phyloP scores from a whole-genome alignment of 2,113 vertebrate genomes.

The Scomber scombrus region DNA sequence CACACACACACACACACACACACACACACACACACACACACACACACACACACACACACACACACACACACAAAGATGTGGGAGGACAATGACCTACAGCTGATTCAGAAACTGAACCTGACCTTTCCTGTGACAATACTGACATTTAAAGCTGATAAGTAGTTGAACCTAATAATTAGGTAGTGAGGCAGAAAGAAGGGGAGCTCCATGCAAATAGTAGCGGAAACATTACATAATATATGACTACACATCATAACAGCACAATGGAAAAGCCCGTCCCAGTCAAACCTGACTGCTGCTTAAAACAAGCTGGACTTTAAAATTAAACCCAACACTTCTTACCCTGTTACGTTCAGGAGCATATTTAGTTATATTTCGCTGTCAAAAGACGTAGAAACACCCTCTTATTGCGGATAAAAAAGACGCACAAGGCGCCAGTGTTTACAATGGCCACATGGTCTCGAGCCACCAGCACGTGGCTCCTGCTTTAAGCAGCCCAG shows the following conservation, averaged over 20 bases:
- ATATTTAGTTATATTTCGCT: fast-evolving
- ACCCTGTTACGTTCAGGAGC: neutral
- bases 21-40: too few relatives aligned
- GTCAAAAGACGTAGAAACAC: neutral
- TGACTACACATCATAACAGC: neutral
- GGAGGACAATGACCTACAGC: slow-evolving; percentile 18
- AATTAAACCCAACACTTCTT: neutral
- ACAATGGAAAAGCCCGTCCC: slow-evolving; percentile 35
- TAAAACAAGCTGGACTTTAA: neutral
- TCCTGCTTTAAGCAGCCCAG: slow-evolving; percentile 33
- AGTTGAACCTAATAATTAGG: slow-evolving; percentile 12
- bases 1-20: too few relatives aligned
- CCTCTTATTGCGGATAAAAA: neutral
- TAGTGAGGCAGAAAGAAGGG: neutral
- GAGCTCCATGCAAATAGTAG: slow-evolving; percentile 42
- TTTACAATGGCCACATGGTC: slow-evolving; percentile 78
- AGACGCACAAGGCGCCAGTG: slow-evolving; percentile 50
- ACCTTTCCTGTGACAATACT: slow-evolving; percentile 48
- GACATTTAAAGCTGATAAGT: slow-evolving; percentile 50
- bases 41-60: too few relatives aligned
- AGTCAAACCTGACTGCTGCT: neutral
- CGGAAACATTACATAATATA: slow-evolving; percentile 39
- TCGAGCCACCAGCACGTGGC: slow-evolving; percentile 72
- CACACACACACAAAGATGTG: slow-evolving; percentile 15
- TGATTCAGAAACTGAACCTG: slow-evolving; percentile 36